These are phyloP conservation scores for Craseonycteris thonglongyai DNA, from an alignment of 2,113 vertebrate species.

Conservation along the genomic window DNA sequence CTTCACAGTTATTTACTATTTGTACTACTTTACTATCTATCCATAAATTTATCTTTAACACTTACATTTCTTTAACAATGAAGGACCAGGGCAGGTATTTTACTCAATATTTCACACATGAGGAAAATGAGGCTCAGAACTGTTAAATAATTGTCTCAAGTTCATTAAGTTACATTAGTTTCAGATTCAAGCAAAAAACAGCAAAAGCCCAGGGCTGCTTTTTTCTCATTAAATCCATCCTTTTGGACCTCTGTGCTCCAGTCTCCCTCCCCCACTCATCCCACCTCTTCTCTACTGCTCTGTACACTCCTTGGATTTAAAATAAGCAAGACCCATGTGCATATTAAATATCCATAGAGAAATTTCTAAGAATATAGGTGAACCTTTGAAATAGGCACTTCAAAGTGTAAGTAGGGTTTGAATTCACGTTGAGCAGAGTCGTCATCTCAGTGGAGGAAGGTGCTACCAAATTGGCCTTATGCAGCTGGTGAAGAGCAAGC, in stretches of 20 bases:
- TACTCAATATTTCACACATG: neutral
- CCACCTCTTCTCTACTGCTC: neutral
- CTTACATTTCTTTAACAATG: neutral
- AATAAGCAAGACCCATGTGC: neutral
- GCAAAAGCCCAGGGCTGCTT: neutral
- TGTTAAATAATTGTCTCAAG: neutral
- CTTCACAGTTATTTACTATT: neutral
- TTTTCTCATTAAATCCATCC: neutral
- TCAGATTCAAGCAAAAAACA: neutral
- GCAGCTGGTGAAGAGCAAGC: neutral
- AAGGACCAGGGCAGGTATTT: neutral
- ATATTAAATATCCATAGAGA: neutral
- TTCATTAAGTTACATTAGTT: neutral
- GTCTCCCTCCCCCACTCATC: fast-evolving
- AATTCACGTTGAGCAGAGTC: neutral
- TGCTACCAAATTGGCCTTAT: fast-evolving
- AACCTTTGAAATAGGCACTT: neutral
- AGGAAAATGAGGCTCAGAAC: too few species aligned
- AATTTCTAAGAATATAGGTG: neutral
- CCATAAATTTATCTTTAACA: neutral
- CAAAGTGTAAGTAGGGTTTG: neutral
- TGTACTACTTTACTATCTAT: neutral
- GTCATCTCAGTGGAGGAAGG: neutral
- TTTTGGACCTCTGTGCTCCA: neutral
- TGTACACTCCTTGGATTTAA: neutral